Evolutionary conservation across 2,888 invertebrate species (phyloP).

Genomic region (Eupithecia inturbata): DNA sequence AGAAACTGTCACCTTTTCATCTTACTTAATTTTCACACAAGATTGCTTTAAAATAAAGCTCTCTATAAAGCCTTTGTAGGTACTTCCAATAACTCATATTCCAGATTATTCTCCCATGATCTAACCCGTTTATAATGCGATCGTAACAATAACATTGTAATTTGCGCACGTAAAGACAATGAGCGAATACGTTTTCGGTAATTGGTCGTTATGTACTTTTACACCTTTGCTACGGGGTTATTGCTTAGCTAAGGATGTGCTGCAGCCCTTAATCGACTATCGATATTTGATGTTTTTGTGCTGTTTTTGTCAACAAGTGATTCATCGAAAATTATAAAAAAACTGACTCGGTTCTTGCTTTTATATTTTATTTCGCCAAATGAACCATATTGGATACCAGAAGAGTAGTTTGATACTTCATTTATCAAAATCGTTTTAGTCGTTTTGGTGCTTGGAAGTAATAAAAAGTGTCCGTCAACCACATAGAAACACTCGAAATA

Average conservation of each 20-base stretch:
- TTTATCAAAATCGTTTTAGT: background rate
- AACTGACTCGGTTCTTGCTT: background rate
- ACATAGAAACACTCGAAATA: background rate
- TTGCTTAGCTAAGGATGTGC: conserved; percentile 45
- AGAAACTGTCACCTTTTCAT: background rate
- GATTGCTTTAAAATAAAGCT: background rate
- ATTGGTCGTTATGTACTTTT: conserved; percentile 56
- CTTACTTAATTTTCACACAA: background rate
- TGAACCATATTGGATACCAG: background rate
- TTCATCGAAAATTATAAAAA: background rate
- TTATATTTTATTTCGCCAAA: background rate
- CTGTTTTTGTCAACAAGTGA: background rate
- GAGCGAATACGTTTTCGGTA: conserved; percentile 47
- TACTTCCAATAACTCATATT: background rate
- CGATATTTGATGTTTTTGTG: background rate
- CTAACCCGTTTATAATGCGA: conserved; percentile 18
- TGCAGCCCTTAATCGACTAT: background rate
- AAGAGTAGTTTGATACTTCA: background rate
- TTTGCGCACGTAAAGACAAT: conserved; percentile 33
- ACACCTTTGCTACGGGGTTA: conserved; percentile 48
- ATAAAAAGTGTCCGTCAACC: background rate
- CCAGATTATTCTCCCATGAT: conserved; percentile 4
- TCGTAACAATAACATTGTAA: conserved; percentile 27
- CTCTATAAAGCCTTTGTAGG: background rate
- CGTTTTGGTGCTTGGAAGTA: too few species aligned